Conservation (phyloP, 2,797 vertebrate genomes). For the Epinephelus awoara region DNA sequence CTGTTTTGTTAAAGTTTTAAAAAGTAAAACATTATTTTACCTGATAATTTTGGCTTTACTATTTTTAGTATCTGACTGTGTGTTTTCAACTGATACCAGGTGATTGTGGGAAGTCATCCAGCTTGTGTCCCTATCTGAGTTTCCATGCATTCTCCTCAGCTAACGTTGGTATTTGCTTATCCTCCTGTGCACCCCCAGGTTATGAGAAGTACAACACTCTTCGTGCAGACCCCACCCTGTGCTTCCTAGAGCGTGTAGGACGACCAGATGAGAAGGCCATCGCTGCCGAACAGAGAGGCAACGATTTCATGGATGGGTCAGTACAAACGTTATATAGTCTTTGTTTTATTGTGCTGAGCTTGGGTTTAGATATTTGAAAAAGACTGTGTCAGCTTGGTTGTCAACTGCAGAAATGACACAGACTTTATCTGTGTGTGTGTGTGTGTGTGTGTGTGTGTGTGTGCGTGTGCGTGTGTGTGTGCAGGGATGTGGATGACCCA, state of each 20-base stretch:
- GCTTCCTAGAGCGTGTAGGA: constrained; percentile 96
- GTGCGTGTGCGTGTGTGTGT: constrained; percentile 36
- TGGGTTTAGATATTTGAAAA: not conserved
- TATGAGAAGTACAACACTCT: constrained; percentile 99
- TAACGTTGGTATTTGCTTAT: constrained; percentile 48
- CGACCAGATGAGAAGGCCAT: constrained; percentile 99
- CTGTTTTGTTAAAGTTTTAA: not conserved
- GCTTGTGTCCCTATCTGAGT: constrained; percentile 40
- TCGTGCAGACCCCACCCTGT: constrained; percentile 93
- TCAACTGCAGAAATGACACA: constrained; percentile 1
- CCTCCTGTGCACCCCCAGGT: constrained; percentile 81
- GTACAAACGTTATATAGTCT: constrained; percentile 52
- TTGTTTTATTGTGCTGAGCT: not conserved
- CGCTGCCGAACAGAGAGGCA: constrained; percentile 97
- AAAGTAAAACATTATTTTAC: not conserved
- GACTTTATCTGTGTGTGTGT: constrained; percentile 29
- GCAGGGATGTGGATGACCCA: constrained; percentile 97
- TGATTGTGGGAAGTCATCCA: constrained; percentile 46
- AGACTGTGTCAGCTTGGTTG: not conserved
- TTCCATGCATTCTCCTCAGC: constrained; percentile 26
- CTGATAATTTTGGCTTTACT: not conserved
- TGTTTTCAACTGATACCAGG: not conserved
- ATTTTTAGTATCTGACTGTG: not conserved
- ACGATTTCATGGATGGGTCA: constrained; percentile 97
- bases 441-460: constrained; percentile 48